These are phyloP conservation scores for Troilus luridus DNA, from an alignment of 2,888 invertebrate genomes.

Conservation along the genomic window DNA sequence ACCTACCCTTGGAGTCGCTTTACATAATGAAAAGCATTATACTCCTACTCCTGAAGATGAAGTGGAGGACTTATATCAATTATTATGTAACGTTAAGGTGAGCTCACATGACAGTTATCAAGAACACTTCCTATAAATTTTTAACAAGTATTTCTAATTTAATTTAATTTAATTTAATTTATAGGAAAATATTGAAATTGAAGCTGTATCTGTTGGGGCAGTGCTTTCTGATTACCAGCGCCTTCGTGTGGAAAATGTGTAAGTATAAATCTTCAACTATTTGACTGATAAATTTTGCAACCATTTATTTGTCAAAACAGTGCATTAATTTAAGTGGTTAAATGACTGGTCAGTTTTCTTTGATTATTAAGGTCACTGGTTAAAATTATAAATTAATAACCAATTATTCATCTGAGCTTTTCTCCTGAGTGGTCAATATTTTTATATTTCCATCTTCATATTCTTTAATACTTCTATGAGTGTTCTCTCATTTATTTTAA, in stretches of 20 bases:
- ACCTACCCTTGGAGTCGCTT: conserved; percentile 87
- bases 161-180: conserved; percentile 65
- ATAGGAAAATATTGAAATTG: conserved; percentile 81
- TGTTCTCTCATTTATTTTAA: no score
- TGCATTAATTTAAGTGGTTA: background rate
- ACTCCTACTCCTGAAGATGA: conserved; percentile 89
- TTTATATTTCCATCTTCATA: no score
- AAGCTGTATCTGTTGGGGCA: conserved; percentile 97
- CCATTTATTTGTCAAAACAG: background rate
- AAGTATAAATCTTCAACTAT: conserved; percentile 71
- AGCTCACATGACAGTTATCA: background rate
- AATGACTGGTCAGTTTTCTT: background rate
- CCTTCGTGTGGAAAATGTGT: conserved; percentile 97
- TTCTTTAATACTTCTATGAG: no score
- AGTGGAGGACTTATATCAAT: conserved; percentile 94
- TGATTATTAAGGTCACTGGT: background rate
- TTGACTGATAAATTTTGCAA: background rate
- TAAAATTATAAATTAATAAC: no score
- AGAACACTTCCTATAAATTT: background rate
- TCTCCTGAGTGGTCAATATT: no score
- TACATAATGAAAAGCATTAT: conserved; percentile 84
- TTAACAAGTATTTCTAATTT: background rate
- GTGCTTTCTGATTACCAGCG: conserved; percentile 99
- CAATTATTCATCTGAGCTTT: no score
- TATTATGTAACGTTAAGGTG: conserved; percentile 84